Evolutionary conservation across 2,113 vertebrate genomes (phyloP), one percentile per base, ranked within the genome.

Genomic region (Sphyrna mokarran): DNA sequence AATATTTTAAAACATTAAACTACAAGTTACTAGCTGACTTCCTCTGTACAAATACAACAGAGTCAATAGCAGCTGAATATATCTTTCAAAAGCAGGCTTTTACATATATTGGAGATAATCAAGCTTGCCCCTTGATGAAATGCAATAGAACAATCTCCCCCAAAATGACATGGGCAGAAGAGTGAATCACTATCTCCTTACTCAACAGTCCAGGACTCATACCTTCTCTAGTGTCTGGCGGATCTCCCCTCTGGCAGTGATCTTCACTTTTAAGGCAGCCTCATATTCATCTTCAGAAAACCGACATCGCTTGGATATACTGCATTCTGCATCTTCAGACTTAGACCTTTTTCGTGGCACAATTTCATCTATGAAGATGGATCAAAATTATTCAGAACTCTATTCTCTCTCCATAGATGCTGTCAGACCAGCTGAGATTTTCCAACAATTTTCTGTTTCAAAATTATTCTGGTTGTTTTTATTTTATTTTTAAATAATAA

Each of bases 251-350:
- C 98, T 98, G 26, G 98, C 97, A 96, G 98, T 98, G 96, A 99
- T 99, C 97, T 99, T 99, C 54, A 99, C 97, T 97, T 99, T 98
- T 96, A 99, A 97, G 96, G 99, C 98, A 96, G 99, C 98, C 96
- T 99, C 99, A 95, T 98, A 98, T 95, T 98, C 98, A 96, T 98
- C 98, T 96, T 96, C 97, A 96, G 97, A 95, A 22, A 97, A 98
- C 37, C 98, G 97, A 80, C 97, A 97, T 26, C 98, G 97, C 96
- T 98, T 98, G 66, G 97, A 97, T 95, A 97, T 97, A 87, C 98
- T n/a, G 40, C 70, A 97, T 95, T 98, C 98, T 96, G 98, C 97
- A 95, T 98, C 98, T 94, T 98, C 98, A 95, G 98, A 98, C 95
- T 97, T 98, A 96, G 98, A 98, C 94, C 98, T 98, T 89, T 98